Conservation (phyloP, 2,888 invertebrate species). For the Ellobium chinense region DNA sequence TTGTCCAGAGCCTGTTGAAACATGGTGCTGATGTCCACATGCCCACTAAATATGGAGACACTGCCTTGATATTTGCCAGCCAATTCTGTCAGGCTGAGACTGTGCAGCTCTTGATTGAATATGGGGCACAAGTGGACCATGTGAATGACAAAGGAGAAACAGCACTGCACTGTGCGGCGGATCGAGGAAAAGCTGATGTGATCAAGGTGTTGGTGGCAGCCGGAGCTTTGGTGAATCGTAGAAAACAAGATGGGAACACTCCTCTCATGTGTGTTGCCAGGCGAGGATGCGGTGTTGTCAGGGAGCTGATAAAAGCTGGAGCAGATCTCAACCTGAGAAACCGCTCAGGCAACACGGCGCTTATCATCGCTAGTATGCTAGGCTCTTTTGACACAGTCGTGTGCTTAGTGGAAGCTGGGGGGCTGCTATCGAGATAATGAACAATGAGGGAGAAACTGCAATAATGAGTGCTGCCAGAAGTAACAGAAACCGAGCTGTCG, state of each 20-base stretch:
- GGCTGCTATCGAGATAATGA: conserved; percentile 31
- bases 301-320: conserved; percentile 4
- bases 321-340: neutral
- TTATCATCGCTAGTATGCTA: conserved; percentile 21
- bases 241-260: conserved; percentile 38
- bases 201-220: conserved; percentile 32
- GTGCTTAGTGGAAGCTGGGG: conserved; percentile 11
- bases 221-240: conserved; percentile 22
- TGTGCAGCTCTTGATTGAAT: neutral
- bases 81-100: conserved; percentile 16
- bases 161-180: conserved; percentile 41
- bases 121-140: conserved; percentile 19
- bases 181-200: conserved; percentile 35
- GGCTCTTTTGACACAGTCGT: conserved; percentile 28
- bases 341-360: conserved; percentile 21
- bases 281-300: conserved; percentile 18
- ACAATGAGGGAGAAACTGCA: conserved; percentile 48
- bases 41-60: conserved; percentile 24
- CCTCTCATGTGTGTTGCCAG: conserved; percentile 37
- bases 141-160: conserved; percentile 44
- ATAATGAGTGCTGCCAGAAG: conserved; percentile 43
- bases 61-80: conserved; percentile 26
- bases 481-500: conserved; percentile 22
- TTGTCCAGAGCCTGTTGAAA: conserved; percentile 5
- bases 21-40: conserved; percentile 29